Percentiles rank a stretch among this genome's conserved stretches.
Evolutionary conservation across 2,888 invertebrate species (phyloP).

Genomic region (Hemicrepidius hirtus): DNA sequence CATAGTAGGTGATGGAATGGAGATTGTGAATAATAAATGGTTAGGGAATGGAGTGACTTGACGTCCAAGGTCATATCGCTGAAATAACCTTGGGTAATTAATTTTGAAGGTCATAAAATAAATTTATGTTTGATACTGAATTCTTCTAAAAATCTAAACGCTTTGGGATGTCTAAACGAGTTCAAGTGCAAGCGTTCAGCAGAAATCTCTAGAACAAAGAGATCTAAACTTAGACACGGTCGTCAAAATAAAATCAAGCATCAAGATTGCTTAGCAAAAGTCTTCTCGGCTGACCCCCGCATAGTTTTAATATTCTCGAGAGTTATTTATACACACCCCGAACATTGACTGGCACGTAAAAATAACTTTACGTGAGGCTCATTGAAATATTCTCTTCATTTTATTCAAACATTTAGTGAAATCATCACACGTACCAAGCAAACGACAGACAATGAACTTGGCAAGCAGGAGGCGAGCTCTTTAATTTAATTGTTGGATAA

Average conservation of each 20-base stretch:
- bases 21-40: too few relatives aligned
- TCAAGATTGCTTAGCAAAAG: slow-evolving; percentile 3
- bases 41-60: too few relatives aligned
- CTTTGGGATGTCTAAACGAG: too few relatives aligned
- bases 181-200: neutral
- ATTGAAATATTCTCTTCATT: slow-evolving; percentile 29
- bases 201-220: slow-evolving; percentile 12
- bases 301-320: slow-evolving; percentile 21
- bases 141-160: too few relatives aligned
- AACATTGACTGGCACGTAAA: slow-evolving; percentile 36
- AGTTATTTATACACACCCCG: slow-evolving; percentile 25
- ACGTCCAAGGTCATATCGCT: too few relatives aligned
- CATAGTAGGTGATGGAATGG: too few relatives aligned
- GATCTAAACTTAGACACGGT: neutral
- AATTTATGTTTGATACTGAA: too few relatives aligned
- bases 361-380: slow-evolving; percentile 31
- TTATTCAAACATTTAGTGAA: slow-evolving; percentile 25
- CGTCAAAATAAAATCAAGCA: slow-evolving; percentile 14
- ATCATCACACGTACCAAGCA: slow-evolving; percentile 33
- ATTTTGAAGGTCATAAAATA: too few relatives aligned
- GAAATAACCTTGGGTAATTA: too few relatives aligned
- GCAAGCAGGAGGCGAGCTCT: slow-evolving; percentile 9
- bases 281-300: slow-evolving; percentile 24
- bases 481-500: slow-evolving; percentile 21
- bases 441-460: slow-evolving; percentile 4